phyloP scores from a whole-genome alignment of 2,888 invertebrate species.

The Cheilosia variabilis region DNA sequence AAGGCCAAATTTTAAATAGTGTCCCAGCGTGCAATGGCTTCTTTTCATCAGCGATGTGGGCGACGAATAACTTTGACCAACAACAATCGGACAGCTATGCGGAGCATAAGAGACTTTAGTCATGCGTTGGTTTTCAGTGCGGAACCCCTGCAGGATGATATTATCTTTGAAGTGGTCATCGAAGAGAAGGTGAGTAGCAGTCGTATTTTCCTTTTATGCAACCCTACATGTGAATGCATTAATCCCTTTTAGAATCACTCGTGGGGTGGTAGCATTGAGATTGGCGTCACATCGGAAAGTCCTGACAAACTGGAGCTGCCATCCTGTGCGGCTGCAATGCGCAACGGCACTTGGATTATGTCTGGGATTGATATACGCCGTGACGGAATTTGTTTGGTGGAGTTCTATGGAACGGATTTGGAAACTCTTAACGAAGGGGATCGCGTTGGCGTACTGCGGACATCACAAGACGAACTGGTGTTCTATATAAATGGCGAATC shows the following conservation, averaged over 20 bases:
- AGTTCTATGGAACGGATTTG: conserved; percentile 93
- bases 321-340: conserved; percentile 91
- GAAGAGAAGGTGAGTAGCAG: conserved; percentile 90
- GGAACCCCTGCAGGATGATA: conserved; percentile 91
- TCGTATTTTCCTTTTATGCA: not conserved
- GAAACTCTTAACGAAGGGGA: conserved; percentile 93
- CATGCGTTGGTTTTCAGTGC: conserved; percentile 94
- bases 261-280: conserved; percentile 91
- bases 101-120: conserved; percentile 92
- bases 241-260: conserved; percentile 87
- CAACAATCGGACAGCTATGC: conserved; percentile 91
- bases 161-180: conserved; percentile 93
- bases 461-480: conserved; percentile 91
- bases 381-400: conserved; percentile 92
- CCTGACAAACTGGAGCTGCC: conserved; percentile 88
- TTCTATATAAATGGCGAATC: conserved; percentile 95
- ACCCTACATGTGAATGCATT: conserved; percentile 55
- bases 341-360: conserved; percentile 95
- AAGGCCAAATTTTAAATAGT: conserved; percentile 14
- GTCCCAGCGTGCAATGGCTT: conserved; percentile 74
- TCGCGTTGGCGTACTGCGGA: conserved; percentile 92
- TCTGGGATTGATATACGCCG: conserved; percentile 93
- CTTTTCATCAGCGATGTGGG: conserved; percentile 92
- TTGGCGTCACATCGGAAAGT: conserved; percentile 89
- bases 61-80: conserved; percentile 93